Evolutionary conservation across 2,888 invertebrate genomes (phyloP).

Genomic region (Epistrophe eligans): DNA sequence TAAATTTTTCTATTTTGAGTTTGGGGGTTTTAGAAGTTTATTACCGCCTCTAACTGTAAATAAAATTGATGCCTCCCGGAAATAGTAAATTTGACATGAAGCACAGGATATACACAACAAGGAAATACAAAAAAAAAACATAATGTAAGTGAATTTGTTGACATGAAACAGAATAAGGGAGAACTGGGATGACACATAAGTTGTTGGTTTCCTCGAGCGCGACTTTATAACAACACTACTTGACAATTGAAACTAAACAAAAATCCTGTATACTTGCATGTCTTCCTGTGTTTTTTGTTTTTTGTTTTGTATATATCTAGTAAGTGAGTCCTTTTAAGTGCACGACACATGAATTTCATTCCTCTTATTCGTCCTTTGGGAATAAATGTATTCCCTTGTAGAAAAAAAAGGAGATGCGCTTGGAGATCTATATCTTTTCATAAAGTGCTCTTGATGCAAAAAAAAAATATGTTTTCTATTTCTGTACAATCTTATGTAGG

Average conservation of each 20-base stretch:
- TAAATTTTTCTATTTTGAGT: no score
- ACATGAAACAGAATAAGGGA: conserved; percentile 30
- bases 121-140: background rate
- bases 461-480: conserved; percentile 5
- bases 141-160: conserved; percentile 54
- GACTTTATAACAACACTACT: conserved; percentile 22
- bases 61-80: background rate
- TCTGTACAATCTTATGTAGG: conserved; percentile 13
- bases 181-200: conserved; percentile 21
- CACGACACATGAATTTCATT: conserved; percentile 14
- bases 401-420: background rate
- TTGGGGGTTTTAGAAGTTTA: background rate
- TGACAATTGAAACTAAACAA: conserved; percentile 11
- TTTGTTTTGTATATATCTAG: background rate
- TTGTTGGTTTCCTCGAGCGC: conserved; percentile 36
- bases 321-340: conserved; percentile 12
- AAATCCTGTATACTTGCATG: background rate
- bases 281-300: background rate
- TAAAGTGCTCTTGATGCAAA: conserved; percentile 3
- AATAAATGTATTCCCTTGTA: conserved; percentile 14
- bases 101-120: background rate
- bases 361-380: conserved; percentile 2
- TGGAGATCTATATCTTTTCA: background rate
- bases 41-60: background rate
- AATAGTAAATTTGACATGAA: background rate